Conservation (phyloP, 2,888 invertebrate species). For the Philereme transversata region DNA sequence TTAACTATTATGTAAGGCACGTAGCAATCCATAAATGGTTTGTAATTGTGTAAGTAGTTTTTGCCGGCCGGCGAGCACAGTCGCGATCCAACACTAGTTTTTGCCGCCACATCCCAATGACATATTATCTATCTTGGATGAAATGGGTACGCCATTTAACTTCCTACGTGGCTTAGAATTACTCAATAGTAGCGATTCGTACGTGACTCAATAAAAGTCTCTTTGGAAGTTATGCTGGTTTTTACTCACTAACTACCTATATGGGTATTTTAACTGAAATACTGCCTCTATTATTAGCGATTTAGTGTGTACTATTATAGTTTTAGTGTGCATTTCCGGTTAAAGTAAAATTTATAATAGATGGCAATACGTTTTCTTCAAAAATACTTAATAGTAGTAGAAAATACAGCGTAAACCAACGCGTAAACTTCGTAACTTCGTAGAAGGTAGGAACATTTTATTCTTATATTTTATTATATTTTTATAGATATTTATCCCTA, state of each 20-base stretch:
- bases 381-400: no score
- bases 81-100: conserved; percentile 72
- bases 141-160: conserved; percentile 40
- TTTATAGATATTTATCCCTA: no score
- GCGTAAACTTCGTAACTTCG: no score
- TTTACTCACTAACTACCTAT: conserved; percentile 10
- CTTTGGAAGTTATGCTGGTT: conserved; percentile 27
- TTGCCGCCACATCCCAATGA: conserved; percentile 71
- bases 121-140: conserved; percentile 55
- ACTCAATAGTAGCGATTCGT: conserved; percentile 31
- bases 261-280: conserved; percentile 12
- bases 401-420: no score
- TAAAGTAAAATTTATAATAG: not conserved
- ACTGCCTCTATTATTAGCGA: not conserved
- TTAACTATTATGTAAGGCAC: conserved; percentile 71
- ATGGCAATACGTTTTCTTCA: not conserved
- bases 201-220: conserved; percentile 35
- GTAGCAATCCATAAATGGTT: conserved; percentile 74
- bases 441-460: no score
- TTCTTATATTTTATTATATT: no score
- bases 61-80: conserved; percentile 69
- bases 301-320: no score
- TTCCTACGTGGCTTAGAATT: conserved; percentile 36
- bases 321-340: not conserved
- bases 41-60: conserved; percentile 75